These are phyloP conservation scores for Oreochromis aureus DNA, from an alignment of 2,113 vertebrate species.

Conservation along the genomic window DNA sequence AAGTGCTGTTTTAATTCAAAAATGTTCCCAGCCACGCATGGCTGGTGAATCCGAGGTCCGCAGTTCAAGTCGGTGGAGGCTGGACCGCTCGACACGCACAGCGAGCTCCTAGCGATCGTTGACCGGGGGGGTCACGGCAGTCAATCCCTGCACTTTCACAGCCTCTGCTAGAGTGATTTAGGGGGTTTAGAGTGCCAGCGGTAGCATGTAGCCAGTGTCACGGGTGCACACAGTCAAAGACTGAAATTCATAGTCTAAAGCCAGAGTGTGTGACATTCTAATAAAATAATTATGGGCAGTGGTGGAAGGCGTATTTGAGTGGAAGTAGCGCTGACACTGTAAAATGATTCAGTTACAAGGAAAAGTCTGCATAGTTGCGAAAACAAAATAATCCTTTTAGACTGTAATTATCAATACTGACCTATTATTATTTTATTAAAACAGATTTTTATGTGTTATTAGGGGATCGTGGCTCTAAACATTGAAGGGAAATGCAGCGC, in stretches of 20 bases:
- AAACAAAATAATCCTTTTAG: neutral
- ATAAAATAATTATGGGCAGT: neutral
- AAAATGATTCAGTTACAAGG: neutral
- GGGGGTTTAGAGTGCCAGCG: neutral
- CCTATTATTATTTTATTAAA: neutral
- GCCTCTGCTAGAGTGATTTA: neutral
- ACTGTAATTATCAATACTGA: neutral
- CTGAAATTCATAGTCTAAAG: constrained; percentile 5
- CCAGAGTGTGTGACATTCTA: neutral
- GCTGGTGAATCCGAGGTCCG: neutral
- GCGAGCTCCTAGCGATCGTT: neutral
- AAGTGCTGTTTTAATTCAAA: neutral
- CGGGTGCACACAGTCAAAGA: neutral
- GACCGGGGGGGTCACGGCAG: constrained; percentile 4
- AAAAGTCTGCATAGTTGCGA: neutral
- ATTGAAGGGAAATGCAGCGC: neutral
- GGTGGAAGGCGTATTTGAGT: neutral
- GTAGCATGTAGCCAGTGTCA: neutral
- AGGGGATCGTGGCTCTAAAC: neutral
- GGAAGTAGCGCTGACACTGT: neutral
- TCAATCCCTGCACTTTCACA: constrained; percentile 25
- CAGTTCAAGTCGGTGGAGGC: neutral
- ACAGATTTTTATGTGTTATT: neutral
- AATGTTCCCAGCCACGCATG: neutral
- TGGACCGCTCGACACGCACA: neutral